Evolutionary conservation across 1,140 invertebrate genomes (phyloP), one percentile per base, ranked within the genome.

Genomic region (Oscheius sp.): DNA sequence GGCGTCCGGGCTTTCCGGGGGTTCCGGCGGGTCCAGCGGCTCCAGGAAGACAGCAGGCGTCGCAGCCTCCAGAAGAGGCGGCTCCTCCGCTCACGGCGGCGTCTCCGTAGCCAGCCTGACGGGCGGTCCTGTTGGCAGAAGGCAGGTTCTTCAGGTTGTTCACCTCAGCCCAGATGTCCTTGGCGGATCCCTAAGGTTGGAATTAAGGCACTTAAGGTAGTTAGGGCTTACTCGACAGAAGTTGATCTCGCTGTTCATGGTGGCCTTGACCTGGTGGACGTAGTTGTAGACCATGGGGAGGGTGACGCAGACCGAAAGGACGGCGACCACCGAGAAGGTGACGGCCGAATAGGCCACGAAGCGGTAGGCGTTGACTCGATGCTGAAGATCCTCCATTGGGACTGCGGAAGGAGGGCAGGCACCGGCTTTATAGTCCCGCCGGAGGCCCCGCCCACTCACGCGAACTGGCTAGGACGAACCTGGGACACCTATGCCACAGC

Each of bases 101-200:
- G 49, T 75, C 73, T 64, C 65, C 67, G 72, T 76, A 76, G 31
- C 74, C 74, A 63, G 74, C 64, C 65, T 77, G 75, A 77, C 75
- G 75, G 55, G 73, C 73, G 59, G 75, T 77, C 58, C 75, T 52
- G 75, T 76, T 76, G 34, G 35, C 74, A 42, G 64, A 42, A 26
- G 74, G 74, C 18, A 76, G 61, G 31, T 20, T 49, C 45, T 76
- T 76, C 26, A 76, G 71, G 28, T 76, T 69, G 69, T 76, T 58
- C 32, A 76, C 74, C 73, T 77, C 75, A 18, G 73, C 52, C 75
- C 75, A 77, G 65, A 77, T 77, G 61, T 77, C 75, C 68, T 77
- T 77, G 42, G 75, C 75, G 31, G 74, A 76, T 68, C 69, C 74
- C 70, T 76, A 42, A n/a, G n/a, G n/a, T 42, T 10, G 10, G 38